Evolutionary conservation across 2,797 vertebrate species (phyloP).

Genomic region (Hafferia zeledoni): DNA sequence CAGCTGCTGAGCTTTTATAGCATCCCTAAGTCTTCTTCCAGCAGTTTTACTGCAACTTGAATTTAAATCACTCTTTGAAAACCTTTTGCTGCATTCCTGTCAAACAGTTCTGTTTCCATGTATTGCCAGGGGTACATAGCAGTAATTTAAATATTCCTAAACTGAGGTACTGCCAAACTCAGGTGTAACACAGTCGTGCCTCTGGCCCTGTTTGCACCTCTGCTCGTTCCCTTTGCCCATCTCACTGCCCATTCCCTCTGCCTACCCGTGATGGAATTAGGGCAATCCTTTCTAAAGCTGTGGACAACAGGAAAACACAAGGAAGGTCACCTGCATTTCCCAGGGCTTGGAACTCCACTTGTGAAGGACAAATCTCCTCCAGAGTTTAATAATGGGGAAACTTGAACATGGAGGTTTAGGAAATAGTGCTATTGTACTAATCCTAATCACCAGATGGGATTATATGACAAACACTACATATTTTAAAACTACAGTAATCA

Average conservation of each 20-base stretch:
- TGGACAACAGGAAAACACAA: neutral
- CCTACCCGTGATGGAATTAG: neutral
- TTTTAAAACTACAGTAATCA: constrained; percentile 46
- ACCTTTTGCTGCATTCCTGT: neutral
- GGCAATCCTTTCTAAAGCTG: neutral
- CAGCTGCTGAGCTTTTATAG: neutral
- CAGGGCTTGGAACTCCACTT: neutral
- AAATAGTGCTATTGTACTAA: constrained; percentile 8
- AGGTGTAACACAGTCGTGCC: rapidly evolving
- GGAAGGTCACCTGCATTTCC: neutral
- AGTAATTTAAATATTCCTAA: neutral
- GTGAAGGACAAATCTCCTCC: neutral
- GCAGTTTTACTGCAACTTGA: neutral
- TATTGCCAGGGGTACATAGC: neutral
- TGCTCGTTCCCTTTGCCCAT: rapidly evolving
- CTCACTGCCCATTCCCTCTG: rapidly evolving
- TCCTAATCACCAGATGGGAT: constrained; percentile 43
- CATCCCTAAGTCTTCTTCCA: neutral
- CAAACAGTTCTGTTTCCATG: neutral
- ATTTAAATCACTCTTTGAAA: neutral
- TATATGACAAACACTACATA: neutral
- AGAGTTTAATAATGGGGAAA: neutral
- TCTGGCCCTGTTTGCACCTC: neutral
- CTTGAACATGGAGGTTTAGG: neutral
- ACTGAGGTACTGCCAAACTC: neutral